Evolutionary conservation across 2,888 invertebrate species (phyloP), one percentile per base, ranked within the genome.

Genomic region (Psococerastis gibbosa): DNA sequence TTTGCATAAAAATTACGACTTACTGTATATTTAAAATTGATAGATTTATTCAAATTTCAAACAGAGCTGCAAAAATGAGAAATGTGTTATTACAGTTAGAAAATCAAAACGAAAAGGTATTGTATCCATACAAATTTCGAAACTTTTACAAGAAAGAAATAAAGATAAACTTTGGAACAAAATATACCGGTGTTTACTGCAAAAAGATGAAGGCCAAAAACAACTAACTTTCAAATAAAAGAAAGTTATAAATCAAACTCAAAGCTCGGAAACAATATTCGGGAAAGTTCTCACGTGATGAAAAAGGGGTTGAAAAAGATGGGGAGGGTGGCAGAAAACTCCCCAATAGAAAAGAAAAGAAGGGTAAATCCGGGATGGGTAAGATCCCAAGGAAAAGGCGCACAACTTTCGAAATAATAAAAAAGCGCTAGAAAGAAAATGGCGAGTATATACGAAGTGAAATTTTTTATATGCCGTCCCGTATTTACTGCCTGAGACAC

Each of bases 401-500:
- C 15, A 15, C 9, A 9, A 31, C 31, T 31, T 33, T 17, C 33
- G 20, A 16, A 38, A 38, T 3, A 38, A 20, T 18, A 38, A 3
- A 38, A 38, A 38, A 15, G 20, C 15, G 22, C 8, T 20, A 20
- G 22, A 11, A 17, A 38, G 5, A 17, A 38, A 38, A 38, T 18
- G 22, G 38, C 20, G 38, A 20, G 22, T 18, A 38, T 20, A 38
- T 27, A 4, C 15, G 20, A 38, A 38, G 18, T 38, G 38, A 38
- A 20, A 38, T 18, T 38, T 33, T 38, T 38, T 27, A 27, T 27
- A 27, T 11, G 27, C 27, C 11, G 11, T 27, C 6, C 20, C 22
- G n/a, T 38, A 38, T 38, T 38, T 38, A 18, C 38, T 38, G 38
- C 20, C 38, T n/a, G n/a, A 20, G 17, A 38, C n/a, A 38, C 38